Base-by-base conservation (phyloP, 2,888 invertebrate genomes). In the Agelastica alni region DNA sequence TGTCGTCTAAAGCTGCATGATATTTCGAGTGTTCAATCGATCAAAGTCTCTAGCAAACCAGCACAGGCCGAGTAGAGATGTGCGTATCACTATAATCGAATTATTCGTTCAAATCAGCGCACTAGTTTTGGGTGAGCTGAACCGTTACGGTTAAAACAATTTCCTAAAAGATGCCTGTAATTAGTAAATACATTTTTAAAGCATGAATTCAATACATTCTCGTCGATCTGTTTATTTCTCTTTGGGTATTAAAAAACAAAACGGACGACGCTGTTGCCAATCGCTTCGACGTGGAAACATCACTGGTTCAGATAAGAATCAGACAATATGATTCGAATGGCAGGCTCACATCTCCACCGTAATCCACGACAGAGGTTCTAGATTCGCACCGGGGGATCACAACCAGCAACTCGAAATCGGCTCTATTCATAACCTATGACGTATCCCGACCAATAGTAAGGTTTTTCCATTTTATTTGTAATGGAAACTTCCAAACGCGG, bases 291-390 rank as follows among this genome's bases (percentile, higher is more conserved):
- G 39, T 70, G 68, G 69, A 70, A 69, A 68, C 69, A 68, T 55
- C 42, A 58, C 66, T n/a, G 64, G 70, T 70, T 73, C 70, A 72
- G 73, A 71, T 73, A 68, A 71, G 72, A 71, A 71, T 72, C 71
- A 65, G 63, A 69, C 72, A 72, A 73, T 73, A 73, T 71, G 72
- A 73, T 71, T 73, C 70, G 68, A 70, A 73, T 71, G 68, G 70
- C 68, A 68, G 65, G 66, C 56, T 51, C 70, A 70, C 69, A 69
- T 71, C 71, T 68, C 69, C 68, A 56, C 63, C 62, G 60, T 70
- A 73, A 72, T 72, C 72, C 70, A 63, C 63, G 68, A 68, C 70
- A 70, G 70, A 68, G 68, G 69, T 71, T 64, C 63, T 59, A 66
- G 68, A 72, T 71, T 70, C 70, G 65, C 68, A 67, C 67, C 66